Base-by-base conservation (phyloP, 2,113 vertebrate species). In the Amphiprion percula region DNA sequence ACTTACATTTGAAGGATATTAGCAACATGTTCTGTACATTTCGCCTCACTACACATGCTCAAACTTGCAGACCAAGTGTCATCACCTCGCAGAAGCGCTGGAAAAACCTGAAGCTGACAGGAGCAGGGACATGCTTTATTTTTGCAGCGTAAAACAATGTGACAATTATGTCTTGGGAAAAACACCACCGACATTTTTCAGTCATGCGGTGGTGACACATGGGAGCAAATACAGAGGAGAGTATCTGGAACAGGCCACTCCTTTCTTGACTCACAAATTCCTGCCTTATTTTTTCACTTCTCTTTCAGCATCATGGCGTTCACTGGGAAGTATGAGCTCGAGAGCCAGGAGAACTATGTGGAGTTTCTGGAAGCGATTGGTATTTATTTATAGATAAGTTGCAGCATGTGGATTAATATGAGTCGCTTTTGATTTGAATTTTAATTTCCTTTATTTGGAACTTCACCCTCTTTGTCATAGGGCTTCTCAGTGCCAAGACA, bases 271-370 rank as follows among this genome's bases (percentile, higher is more conserved):
- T 77, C 9, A 52, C 28, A 60, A 59, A 65, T 44, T 79, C 30
- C 37, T 70, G 74, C 41, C 65, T 37, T 16, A 50, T 53, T n/a
- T 53, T 17, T 10, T 26, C 49, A 74, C 30, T 19, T 66, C 33
- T 74, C 61, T 72, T 68, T 79, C 53, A 37, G 14, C 80, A 84
- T 52, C 49, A 97, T 97, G 96, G 87, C 92, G 81, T 97, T 97
- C 26, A 0, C 90, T 16, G 96, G 96, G 79, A 96, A 94, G 85
- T 97, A 96, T 0, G 91, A 96, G 88, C 89, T 95, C 0, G 96
- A 97, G 87, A 89, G 75, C 0, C 96, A 97, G 1, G 95, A 96
- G 68, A 96, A 96, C 87, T 96, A 96, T 4, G 96, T 93, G 1
- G 90, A 91, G 9, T 97, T 97, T 69, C 94, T 96, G 83, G 88